These are phyloP conservation scores for Oophaga sylvatica DNA, from an alignment of 2,797 vertebrate species.

Conservation along the genomic window DNA sequence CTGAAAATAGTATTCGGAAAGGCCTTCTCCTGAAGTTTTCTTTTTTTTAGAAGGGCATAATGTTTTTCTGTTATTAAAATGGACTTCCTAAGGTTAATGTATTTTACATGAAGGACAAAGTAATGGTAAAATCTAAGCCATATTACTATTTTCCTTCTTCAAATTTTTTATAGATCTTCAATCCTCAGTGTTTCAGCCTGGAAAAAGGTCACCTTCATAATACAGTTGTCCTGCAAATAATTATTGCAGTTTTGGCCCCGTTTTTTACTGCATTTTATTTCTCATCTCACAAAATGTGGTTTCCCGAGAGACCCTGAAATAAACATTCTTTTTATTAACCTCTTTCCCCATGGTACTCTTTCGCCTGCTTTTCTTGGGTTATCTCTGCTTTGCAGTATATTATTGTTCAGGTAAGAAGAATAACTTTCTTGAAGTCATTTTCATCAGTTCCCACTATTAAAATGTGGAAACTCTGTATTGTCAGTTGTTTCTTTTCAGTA, in stretches of 20 bases:
- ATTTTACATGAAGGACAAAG: conserved; percentile 61
- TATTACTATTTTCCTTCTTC: conserved; percentile 40
- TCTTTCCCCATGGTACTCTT: conserved; percentile 45
- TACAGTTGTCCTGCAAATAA: conserved; percentile 58
- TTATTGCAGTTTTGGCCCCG: conserved; percentile 59
- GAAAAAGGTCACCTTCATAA: conserved; percentile 57
- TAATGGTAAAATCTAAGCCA: conserved; percentile 40
- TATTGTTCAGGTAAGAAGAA: conserved; percentile 22
- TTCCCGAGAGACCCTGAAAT: conserved; percentile 52
- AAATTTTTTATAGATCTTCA: conserved; percentile 50
- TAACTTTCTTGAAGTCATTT: conserved; percentile 36
- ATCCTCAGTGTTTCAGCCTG: conserved; percentile 54
- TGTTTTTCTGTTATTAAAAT: conserved; percentile 46
- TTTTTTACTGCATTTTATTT: conserved; percentile 60
- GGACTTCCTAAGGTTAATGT: conserved; percentile 54
- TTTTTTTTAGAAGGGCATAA: conserved; percentile 6
- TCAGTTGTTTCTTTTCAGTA: background rate
- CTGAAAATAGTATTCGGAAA: background rate
- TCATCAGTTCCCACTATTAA: conserved; percentile 15
- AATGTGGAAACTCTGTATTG: background rate
- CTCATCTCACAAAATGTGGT: conserved; percentile 52
- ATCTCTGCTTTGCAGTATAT: conserved; percentile 50
- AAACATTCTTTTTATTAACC: conserved; percentile 55
- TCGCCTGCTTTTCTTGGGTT: conserved; percentile 41
- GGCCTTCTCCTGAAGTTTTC: background rate